These are phyloP conservation scores for Rhinophrynus dorsalis DNA, from an alignment of 2,797 vertebrate species.

Conservation along the genomic window DNA sequence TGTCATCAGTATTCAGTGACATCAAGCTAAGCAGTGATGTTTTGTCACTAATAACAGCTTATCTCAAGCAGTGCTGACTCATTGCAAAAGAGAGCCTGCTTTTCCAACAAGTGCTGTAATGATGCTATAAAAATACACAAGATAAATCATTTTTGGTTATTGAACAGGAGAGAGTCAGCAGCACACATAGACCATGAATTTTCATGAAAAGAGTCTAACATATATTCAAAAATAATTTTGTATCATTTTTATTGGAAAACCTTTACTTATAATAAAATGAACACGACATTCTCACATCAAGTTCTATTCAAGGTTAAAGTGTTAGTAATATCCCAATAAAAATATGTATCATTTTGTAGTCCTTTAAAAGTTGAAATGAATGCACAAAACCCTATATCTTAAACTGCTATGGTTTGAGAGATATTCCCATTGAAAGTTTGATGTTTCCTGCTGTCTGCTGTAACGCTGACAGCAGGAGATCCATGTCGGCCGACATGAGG, in stretches of 20 bases:
- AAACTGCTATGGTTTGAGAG: too few species aligned
- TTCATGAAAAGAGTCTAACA: slow-evolving; percentile 43
- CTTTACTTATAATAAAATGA: slow-evolving; percentile 23
- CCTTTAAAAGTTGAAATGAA: too few species aligned
- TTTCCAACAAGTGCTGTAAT: slow-evolving; percentile 48
- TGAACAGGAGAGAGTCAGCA: slow-evolving; percentile 43
- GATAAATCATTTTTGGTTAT: slow-evolving; percentile 51
- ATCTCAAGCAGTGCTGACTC: slow-evolving; percentile 51
- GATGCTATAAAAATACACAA: slow-evolving; percentile 34
- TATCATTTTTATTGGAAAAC: slow-evolving; percentile 11
- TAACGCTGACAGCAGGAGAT: too few species aligned
- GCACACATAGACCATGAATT: slow-evolving; percentile 38
- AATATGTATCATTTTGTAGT: too few species aligned
- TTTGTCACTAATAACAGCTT: slow-evolving; percentile 52
- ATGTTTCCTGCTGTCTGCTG: too few species aligned
- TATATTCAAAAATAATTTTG: slow-evolving; percentile 24
- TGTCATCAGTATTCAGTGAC: slow-evolving; percentile 36
- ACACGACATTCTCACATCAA: neutral
- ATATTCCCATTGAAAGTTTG: too few species aligned
- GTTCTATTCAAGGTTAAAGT: slow-evolving; percentile 16
- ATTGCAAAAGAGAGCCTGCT: slow-evolving; percentile 48
- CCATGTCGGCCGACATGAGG: too few species aligned
- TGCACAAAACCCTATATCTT: too few species aligned
- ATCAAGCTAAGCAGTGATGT: slow-evolving; percentile 42
- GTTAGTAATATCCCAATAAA: too few species aligned